Percentiles rank a stretch among this genome's conserved stretches.
phyloP scores from a whole-genome alignment of 1,140 invertebrate species.

The Glomeris maerens region DNA sequence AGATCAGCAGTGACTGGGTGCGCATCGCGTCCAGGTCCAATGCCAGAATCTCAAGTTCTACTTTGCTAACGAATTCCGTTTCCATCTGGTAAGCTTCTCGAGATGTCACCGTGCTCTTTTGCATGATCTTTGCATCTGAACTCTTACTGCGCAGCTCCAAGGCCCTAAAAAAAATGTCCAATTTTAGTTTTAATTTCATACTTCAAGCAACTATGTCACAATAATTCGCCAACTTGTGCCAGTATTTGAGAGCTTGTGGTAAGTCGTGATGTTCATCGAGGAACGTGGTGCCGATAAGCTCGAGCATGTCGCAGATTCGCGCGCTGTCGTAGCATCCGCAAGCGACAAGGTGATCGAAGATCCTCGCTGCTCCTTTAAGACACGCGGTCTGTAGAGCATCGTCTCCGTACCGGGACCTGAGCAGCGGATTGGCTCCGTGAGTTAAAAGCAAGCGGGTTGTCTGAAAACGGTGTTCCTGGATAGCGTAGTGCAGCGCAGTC shows the following conservation, averaged over 20 bases:
- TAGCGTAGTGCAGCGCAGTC: constrained; percentile 84
- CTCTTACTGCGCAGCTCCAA: constrained; percentile 22
- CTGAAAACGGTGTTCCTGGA: constrained; percentile 71
- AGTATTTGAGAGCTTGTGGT: constrained; percentile 21
- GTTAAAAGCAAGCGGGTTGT: constrained; percentile 66
- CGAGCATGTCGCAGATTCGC: constrained; percentile 62
- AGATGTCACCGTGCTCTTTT: constrained; percentile 32
- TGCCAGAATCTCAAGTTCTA: constrained; percentile 53
- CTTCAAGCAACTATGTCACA: no score
- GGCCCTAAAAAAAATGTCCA: no score
- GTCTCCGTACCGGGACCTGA: constrained; percentile 64
- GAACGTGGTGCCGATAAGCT: constrained; percentile 68
- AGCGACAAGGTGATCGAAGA: constrained; percentile 58
- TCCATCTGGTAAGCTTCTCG: constrained; percentile 46
- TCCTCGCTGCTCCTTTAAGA: constrained; percentile 65
- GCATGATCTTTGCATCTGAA: constrained; percentile 14
- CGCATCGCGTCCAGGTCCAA: constrained; percentile 63
- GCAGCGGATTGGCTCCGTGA: constrained; percentile 60
- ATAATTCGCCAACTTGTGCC: no score
- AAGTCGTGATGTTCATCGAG: constrained; percentile 44
- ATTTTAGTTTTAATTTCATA: no score
- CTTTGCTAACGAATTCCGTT: constrained; percentile 51
- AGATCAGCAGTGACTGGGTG: constrained; percentile 66
- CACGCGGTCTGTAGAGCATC: constrained; percentile 82
- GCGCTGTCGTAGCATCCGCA: constrained; percentile 45